Conservation (phyloP, 2,113 vertebrate genomes). For the Mobula hypostoma region DNA sequence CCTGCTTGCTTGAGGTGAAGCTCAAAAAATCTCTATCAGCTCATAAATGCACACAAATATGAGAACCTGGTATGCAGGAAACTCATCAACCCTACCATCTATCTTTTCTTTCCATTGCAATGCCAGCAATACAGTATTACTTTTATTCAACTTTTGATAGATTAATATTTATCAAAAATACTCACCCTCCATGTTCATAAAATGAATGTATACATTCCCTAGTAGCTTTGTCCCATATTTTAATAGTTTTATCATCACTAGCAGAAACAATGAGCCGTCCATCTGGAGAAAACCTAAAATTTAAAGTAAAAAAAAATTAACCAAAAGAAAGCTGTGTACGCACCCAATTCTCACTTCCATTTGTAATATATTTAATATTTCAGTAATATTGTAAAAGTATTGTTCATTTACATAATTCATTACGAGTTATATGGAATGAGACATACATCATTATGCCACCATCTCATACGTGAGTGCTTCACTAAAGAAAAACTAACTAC, state of each 20-base stretch:
- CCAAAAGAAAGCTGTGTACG: neutral
- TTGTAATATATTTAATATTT: too few species aligned
- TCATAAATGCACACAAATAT: neutral
- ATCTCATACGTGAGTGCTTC: too few species aligned
- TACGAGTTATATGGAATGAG: too few species aligned
- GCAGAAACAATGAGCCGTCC: slow-evolving; percentile 82
- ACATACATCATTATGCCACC: too few species aligned
- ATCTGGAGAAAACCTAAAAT: slow-evolving; percentile 84
- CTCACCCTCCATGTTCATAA: slow-evolving; percentile 85
- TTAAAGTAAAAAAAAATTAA: slow-evolving; percentile 23
- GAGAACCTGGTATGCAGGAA: neutral
- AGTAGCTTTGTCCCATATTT: slow-evolving; percentile 91
- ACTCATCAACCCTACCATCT: neutral
- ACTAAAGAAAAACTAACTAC: too few species aligned
- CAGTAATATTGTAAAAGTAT: too few species aligned
- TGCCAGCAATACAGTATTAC: neutral
- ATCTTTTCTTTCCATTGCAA: neutral
- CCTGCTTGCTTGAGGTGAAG: neutral
- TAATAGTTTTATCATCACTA: slow-evolving; percentile 90
- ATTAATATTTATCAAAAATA: neutral
- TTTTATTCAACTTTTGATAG: neutral
- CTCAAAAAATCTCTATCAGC: neutral
- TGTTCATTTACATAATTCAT: too few species aligned
- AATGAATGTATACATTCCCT: slow-evolving; percentile 87
- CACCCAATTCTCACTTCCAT: neutral